Evolutionary conservation across 2,888 invertebrate species (phyloP), one percentile per base, ranked within the genome.

Genomic region (Apodemia hepburni): DNA sequence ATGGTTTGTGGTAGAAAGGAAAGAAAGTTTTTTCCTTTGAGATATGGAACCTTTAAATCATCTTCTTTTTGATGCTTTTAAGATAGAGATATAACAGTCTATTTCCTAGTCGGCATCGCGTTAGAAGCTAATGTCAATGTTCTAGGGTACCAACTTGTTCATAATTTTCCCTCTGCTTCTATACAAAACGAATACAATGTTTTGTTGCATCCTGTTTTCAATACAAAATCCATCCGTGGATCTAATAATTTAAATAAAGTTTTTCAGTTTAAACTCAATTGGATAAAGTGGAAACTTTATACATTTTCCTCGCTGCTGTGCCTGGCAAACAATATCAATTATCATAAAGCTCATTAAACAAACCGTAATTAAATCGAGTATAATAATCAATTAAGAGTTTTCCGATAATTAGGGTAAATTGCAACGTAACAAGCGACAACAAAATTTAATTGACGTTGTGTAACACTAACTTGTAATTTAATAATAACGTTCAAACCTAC

Each of bases 321-420:
- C 61, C 51, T 42, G 59, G 58, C 51, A 64, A 63, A 63, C 62
- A 64, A 54, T 45, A 54, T 35, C 35, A 57, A 47, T 47, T 58
- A 59, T 45, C 47, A 63, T 66, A 62, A 64, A 61, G 59, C 64
- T 49, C 59, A 65, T 61, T 65, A 62, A 51, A n/a, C 64, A 64
- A 58, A 35, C 60, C 49, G 58, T 57, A 62, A 64, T 67, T 65
- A 67, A 64, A 66, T 61, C 54, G 27, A 35, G 38, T 54, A 49
- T 61, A 61, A 35, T 61, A 45, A 67, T 64, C 65, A 62, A 65
- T 67, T 67, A 67, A 65, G 64, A 64, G 65, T 60, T 62, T 64
- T 47, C 15, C 49, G 51, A 59, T 67, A 65, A 67, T 67, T 64
- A 65, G 62, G 47, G 59, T 62, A 57, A 64, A 69, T 69, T 64